These are phyloP conservation scores for Columbina picui DNA, from an alignment of 2,113 vertebrate species.

Conservation along the genomic window DNA sequence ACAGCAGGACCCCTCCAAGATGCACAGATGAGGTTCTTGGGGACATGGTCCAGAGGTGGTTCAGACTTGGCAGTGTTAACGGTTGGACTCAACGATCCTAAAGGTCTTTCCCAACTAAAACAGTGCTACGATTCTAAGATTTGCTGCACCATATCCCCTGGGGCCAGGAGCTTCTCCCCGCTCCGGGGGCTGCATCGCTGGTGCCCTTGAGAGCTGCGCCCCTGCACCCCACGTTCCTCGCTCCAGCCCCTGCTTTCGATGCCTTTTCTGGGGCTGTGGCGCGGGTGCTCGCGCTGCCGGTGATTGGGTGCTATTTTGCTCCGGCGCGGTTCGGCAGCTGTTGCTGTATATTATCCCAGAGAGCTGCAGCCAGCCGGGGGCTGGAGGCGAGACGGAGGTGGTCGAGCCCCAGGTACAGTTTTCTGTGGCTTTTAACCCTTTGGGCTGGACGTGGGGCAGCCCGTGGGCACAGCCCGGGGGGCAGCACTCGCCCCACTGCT, in stretches of 20 bases:
- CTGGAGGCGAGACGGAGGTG: neutral
- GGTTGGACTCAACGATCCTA: no score
- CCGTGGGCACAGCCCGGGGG: fast-evolving
- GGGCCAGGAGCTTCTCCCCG: neutral
- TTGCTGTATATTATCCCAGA: conserved; percentile 57
- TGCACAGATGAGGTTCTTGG: no score
- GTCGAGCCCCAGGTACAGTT: conserved; percentile 3
- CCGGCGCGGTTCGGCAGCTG: conserved; percentile 64
- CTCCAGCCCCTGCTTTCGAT: neutral
- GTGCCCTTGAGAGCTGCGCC: neutral
- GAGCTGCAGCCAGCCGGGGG: neutral
- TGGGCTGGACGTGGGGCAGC: fast-evolving
- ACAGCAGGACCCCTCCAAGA: neutral
- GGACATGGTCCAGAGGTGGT: no score
- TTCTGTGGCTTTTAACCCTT: neutral
- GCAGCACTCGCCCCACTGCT: fast-evolving
- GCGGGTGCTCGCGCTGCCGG: neutral
- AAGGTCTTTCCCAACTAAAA: no score
- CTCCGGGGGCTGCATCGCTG: fast-evolving
- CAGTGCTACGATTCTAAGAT: no score
- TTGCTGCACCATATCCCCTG: no score
- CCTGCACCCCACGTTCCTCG: neutral
- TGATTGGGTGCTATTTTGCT: conserved; percentile 75
- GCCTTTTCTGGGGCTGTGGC: neutral
- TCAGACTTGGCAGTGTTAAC: no score